Evolutionary conservation across 2,797 vertebrate species (phyloP).

Genomic region (Aplochiton taeniatus): DNA sequence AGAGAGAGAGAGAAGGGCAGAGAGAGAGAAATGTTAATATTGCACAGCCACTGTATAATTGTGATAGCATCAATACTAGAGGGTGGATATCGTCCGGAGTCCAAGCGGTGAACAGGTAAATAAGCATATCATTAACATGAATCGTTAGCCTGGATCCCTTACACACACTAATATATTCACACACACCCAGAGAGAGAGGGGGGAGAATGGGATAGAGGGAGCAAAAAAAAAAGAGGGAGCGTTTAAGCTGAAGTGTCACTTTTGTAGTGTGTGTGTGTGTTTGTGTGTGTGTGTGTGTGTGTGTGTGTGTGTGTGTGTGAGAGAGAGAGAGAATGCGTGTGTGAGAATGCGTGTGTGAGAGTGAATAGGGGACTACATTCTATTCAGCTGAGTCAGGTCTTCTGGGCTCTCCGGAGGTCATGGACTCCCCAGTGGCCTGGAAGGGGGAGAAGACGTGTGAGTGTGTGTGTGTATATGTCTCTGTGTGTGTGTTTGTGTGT

Average conservation of each 20-base stretch:
- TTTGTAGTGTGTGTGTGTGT: too few relatives aligned
- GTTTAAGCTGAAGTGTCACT: constrained; percentile 71
- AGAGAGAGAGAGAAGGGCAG: constrained; percentile 11
- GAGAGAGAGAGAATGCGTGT: constrained; percentile 1
- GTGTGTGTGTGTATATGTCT: constrained; percentile 16
- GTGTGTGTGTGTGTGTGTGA: constrained; percentile 7
- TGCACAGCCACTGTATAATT: constrained; percentile 50
- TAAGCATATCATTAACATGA: constrained; percentile 75
- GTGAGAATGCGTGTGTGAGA: constrained; percentile 71
- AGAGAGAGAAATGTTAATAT: constrained; percentile 46
- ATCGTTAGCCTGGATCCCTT: constrained; percentile 73
- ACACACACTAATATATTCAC: constrained; percentile 70
- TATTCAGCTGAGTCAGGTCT: constrained; percentile 80
- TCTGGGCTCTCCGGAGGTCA: constrained; percentile 79
- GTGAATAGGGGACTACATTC: constrained; percentile 70
- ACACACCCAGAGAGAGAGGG: constrained; percentile 47
- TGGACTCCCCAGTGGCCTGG: constrained; percentile 74
- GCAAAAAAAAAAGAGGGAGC: constrained; percentile 31
- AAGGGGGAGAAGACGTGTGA: constrained; percentile 34
- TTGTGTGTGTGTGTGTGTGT: neutral
- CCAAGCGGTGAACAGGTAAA: constrained; percentile 63
- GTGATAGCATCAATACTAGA: constrained; percentile 58
- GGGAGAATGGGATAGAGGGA: constrained; percentile 18
- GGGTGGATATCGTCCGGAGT: constrained; percentile 25
- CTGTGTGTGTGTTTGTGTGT: neutral